phyloP scores from a whole-genome alignment of 2,113 vertebrate genomes.

The Chamaetylas fuelleborni region DNA sequence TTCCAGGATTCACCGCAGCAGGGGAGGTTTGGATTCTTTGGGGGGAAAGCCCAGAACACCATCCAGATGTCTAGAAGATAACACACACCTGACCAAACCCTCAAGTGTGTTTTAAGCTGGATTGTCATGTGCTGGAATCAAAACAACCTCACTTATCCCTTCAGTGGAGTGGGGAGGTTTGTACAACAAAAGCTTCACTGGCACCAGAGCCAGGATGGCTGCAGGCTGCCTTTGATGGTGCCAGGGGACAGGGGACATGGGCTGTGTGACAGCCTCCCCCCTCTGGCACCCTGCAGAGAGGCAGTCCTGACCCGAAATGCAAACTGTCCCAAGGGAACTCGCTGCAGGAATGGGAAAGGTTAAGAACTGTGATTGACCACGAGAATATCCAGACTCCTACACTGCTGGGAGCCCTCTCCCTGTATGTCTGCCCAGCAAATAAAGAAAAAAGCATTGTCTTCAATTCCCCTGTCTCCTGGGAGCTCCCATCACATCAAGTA shows the following conservation, averaged over 20 bases:
- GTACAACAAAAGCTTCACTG: neutral
- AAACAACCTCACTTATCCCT: neutral
- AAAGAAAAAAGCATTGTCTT: neutral
- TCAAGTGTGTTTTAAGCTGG: neutral
- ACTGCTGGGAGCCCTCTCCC: neutral
- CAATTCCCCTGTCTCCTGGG: neutral
- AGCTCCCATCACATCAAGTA: neutral
- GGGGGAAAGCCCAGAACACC: neutral
- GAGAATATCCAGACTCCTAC: neutral
- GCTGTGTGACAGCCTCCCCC: neutral
- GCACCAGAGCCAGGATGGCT: neutral
- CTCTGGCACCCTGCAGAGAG: neutral
- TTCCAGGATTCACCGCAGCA: accelerated
- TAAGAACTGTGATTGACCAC: neutral
- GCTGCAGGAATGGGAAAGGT: neutral
- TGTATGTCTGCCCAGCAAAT: neutral
- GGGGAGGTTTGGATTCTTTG: neutral
- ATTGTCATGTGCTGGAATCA: neutral
- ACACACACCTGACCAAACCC: neutral
- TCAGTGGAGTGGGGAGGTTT: neutral
- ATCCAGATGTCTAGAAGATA: neutral
- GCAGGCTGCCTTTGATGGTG: neutral
- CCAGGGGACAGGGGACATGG: neutral
- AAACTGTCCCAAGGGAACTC: neutral
- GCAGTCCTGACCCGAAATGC: neutral